phyloP scores from a whole-genome alignment of 2,797 vertebrate species.

The Tenualosa ilisha region DNA sequence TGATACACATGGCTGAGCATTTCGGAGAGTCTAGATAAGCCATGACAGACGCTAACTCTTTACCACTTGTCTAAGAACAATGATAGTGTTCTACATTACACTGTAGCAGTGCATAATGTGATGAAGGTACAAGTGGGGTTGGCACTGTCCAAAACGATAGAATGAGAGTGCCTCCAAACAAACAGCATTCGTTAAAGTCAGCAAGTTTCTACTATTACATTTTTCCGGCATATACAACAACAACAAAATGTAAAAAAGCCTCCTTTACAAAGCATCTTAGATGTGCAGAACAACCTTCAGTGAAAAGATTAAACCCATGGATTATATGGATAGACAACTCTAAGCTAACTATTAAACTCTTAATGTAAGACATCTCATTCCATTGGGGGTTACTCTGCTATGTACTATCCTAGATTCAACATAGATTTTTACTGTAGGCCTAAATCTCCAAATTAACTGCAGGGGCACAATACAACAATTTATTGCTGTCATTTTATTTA shows the following conservation, averaged over 20 bases:
- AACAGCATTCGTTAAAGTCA: not conserved
- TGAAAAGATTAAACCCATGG: not conserved
- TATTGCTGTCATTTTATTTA: no score
- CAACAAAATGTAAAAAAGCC: not conserved
- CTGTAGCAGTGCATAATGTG: no score
- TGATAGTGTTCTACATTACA: not conserved
- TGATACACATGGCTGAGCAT: slow-evolving; percentile 65
- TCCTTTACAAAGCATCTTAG: not conserved
- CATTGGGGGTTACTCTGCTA: not conserved
- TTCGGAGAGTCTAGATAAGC: not conserved
- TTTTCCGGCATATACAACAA: not conserved
- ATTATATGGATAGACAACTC: not conserved
- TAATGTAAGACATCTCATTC: not conserved
- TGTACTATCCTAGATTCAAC: not conserved
- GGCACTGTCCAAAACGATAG: no score
- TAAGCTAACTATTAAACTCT: not conserved
- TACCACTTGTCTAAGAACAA: not conserved
- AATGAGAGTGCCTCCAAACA: no score
- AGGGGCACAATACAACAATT: not conserved
- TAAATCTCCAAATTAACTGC: not conserved
- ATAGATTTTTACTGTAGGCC: not conserved
- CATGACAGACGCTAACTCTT: not conserved
- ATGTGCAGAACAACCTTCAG: not conserved
- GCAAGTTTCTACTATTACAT: not conserved
- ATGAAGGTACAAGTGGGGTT: no score